Percentiles rank a stretch among this genome's conserved stretches.
These are phyloP conservation scores for Sylvietta virens DNA, from an alignment of 2,113 vertebrate genomes.

Conservation along the genomic window DNA sequence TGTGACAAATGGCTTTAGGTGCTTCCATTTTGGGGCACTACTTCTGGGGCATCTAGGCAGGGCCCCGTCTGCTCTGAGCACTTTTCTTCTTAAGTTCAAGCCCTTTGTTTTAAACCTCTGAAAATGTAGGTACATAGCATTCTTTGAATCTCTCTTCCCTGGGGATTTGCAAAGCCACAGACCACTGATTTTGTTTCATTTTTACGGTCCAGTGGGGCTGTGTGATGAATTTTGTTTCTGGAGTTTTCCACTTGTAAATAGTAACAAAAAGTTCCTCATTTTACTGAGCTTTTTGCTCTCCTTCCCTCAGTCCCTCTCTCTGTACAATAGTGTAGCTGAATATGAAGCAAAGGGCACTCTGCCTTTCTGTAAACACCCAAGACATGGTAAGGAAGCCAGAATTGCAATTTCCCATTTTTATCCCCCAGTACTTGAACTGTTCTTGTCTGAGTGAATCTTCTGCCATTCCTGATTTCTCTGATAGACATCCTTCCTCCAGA, in stretches of 20 bases:
- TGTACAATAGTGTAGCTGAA: rapidly evolving
- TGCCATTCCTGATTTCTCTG: background rate
- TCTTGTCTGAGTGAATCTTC: background rate
- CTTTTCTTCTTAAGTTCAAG: background rate
- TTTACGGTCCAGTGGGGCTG: background rate
- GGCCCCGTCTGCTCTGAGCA: background rate
- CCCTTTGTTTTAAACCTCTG: background rate
- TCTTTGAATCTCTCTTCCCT: background rate
- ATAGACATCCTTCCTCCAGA: background rate
- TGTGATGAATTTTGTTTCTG: background rate
- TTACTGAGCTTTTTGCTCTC: background rate
- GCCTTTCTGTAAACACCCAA: background rate
- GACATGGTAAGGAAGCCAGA: background rate
- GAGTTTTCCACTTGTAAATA: background rate
- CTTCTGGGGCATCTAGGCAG: background rate
- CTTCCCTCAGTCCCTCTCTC: background rate
- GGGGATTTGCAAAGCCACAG: background rate
- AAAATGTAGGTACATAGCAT: background rate
- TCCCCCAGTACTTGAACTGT: background rate
- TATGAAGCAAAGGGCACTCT: background rate
- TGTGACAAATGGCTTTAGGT: background rate
- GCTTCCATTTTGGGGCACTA: background rate
- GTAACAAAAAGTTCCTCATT: background rate
- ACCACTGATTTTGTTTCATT: background rate
- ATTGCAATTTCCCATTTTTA: background rate